Evolutionary conservation across 2,113 vertebrate genomes (phyloP).

Genomic region (Apteryx mantelli): DNA sequence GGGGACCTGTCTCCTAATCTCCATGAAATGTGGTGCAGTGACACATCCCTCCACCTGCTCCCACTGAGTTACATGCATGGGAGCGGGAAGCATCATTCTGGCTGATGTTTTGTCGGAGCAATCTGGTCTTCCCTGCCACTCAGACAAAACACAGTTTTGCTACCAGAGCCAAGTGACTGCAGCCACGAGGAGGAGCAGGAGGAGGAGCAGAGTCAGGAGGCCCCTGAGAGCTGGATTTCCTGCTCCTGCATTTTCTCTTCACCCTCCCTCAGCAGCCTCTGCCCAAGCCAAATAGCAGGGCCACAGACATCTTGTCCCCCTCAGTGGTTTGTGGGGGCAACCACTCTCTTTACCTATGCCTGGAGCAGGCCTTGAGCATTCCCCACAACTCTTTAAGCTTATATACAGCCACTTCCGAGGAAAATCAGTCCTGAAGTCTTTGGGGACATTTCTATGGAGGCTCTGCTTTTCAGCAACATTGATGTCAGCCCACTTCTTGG

Average conservation of each 20-base stretch:
- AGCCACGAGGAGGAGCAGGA: slow-evolving; percentile 48
- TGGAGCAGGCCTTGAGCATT: neutral
- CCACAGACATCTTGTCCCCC: slow-evolving; percentile 11
- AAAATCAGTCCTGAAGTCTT: neutral
- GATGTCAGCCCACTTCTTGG: neutral
- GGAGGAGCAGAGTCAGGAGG: slow-evolving; percentile 44
- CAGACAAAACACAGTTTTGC: slow-evolving; percentile 27
- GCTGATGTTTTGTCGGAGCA: neutral
- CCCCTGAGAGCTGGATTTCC: slow-evolving; percentile 32
- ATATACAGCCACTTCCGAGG: neutral
- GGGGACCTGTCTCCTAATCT: neutral
- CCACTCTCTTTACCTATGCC: slow-evolving; percentile 7
- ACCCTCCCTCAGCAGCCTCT: neutral
- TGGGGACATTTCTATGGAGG: neutral
- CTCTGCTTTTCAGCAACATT: neutral
- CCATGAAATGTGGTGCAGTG: neutral
- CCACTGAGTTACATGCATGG: rapidly evolving
- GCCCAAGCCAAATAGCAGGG: slow-evolving; percentile 17
- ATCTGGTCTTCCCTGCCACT: neutral
- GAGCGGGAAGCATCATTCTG: neutral
- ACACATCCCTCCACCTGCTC: neutral
- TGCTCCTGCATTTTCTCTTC: neutral
- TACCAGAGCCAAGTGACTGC: slow-evolving; percentile 41
- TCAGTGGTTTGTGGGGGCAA: neutral
- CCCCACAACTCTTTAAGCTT: neutral